phyloP scores from a whole-genome alignment of 2,797 vertebrate genomes.

The Arrhamphus sclerolepis region DNA sequence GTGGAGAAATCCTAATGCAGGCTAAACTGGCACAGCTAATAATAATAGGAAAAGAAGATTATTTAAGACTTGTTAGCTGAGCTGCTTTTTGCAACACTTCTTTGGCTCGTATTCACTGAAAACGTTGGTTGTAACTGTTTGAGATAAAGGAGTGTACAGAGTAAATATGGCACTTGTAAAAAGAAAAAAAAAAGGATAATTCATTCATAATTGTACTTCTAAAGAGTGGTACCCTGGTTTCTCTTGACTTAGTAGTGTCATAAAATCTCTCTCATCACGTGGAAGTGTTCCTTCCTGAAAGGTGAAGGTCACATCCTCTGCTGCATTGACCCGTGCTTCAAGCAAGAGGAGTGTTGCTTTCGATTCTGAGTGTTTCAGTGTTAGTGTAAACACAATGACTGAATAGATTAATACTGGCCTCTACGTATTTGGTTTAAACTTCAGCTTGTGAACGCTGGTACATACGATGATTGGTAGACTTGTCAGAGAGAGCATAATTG shows the following conservation, averaged over 20 bases:
- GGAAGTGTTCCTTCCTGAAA: constrained; percentile 53
- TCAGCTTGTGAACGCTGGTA: constrained; percentile 24
- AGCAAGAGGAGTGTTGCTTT: constrained; percentile 29
- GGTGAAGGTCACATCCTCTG: constrained; percentile 62
- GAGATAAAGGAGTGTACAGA: not conserved
- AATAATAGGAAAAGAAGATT: not conserved
- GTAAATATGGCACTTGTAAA: not conserved
- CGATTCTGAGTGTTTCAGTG: constrained; percentile 46
- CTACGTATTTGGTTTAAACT: constrained; percentile 50
- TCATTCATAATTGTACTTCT: constrained; percentile 39
- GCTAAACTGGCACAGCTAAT: not conserved
- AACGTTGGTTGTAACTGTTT: not conserved
- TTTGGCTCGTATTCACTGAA: not conserved
- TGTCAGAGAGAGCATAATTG: constrained; percentile 21
- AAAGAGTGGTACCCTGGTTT: constrained; percentile 23
- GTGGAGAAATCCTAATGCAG: constrained; percentile 11
- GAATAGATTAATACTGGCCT: constrained; percentile 48
- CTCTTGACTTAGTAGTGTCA: constrained; percentile 29
- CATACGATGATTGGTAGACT: constrained; percentile 30
- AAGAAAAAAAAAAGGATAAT: not conserved
- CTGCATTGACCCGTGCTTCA: constrained; percentile 31
- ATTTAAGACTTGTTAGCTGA: not conserved
- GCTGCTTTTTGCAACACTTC: constrained; percentile 1
- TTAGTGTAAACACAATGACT: constrained; percentile 38
- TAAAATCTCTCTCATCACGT: constrained; percentile 56